Evolutionary conservation across 1,140 invertebrate genomes (phyloP), one percentile per base, ranked within the genome.

Genomic region (Batillaria attramentaria): DNA sequence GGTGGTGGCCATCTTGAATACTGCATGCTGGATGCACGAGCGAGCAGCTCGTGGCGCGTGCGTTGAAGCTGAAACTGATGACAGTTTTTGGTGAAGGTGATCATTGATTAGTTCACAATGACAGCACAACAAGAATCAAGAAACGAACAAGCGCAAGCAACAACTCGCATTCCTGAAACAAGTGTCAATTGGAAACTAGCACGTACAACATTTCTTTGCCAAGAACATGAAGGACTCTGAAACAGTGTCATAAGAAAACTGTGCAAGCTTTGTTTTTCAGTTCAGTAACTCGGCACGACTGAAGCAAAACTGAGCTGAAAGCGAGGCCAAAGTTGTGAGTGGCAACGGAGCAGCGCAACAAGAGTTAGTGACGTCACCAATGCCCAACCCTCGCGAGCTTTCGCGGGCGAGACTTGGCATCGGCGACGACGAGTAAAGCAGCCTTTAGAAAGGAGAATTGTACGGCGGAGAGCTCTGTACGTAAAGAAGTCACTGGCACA

Each of bases 211-310:
- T 60, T 72, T 68, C 57, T 43, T 75, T 75, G 73, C 73, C 73
- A 75, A 62, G 73, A 75, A 75, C 73, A 75, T 75, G 73, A 75
- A 75, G 73, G 73, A 75, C 73, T 33, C 73, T 75, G 73, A 70
- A 70, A 70, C 68, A 70, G 73, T 75, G 73, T 35, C 54, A 50
- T 20, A 28, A 75, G 24, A 37, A 41, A 39, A 73, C 43, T 57
- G 72, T 73, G 72, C 72, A 73, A 74, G 73, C 54, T 41, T 62
- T 10, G 10, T 50, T 50, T 50, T 73, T n/a, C 68, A n/a, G 37
- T 42, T 31, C 42, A 31, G 33, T 37, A n/a, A 69, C n/a, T n/a
- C n/a, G 50, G 62, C 54, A 62, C 73, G 73, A 39, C 41, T 50
- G 39, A 60, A 24, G 39, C 42, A 50, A 57, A 75, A 28, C 24